phyloP scores from a whole-genome alignment of 1,140 invertebrate genomes.

The Geopemphigus sp. region DNA sequence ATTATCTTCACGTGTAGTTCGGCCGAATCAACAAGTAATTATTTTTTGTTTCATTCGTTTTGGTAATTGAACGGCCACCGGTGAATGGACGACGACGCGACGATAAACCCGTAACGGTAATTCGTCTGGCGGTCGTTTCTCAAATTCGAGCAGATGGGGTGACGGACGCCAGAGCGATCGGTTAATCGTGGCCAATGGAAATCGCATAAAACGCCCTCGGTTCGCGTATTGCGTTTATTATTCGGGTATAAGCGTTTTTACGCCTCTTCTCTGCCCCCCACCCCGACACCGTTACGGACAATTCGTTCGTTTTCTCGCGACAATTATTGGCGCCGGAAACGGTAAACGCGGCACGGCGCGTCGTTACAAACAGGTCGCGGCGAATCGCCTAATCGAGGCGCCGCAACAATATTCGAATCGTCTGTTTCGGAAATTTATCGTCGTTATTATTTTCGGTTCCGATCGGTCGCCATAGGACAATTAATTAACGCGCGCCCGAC shows the following conservation, averaged over 20 bases:
- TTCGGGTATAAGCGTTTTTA: not conserved
- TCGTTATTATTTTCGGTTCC: not conserved
- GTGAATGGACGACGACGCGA: not conserved
- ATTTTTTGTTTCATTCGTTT: not conserved
- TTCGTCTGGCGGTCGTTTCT: slow-evolving; percentile 11
- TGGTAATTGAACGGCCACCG: no score
- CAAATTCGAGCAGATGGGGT: not conserved
- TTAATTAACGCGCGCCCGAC: not conserved
- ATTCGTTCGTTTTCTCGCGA: not conserved
- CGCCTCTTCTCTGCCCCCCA: no score
- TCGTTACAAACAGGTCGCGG: no score
- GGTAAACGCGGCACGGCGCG: not conserved
- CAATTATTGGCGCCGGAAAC: not conserved
- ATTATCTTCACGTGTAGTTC: no score
- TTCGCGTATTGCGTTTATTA: not conserved
- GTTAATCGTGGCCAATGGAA: slow-evolving; percentile 35
- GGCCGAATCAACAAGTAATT: slow-evolving; percentile 20
- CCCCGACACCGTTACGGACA: no score
- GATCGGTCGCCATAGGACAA: not conserved
- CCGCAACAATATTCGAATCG: not conserved
- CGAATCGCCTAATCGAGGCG: slow-evolving; percentile 21
- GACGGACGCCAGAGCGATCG: slow-evolving; percentile 9
- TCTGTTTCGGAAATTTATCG: no score
- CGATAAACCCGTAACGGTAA: slow-evolving; percentile 21
- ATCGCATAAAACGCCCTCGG: slow-evolving; percentile 16